Conservation (phyloP, 2,797 vertebrate genomes). For the Myiotriccus ornatus region DNA sequence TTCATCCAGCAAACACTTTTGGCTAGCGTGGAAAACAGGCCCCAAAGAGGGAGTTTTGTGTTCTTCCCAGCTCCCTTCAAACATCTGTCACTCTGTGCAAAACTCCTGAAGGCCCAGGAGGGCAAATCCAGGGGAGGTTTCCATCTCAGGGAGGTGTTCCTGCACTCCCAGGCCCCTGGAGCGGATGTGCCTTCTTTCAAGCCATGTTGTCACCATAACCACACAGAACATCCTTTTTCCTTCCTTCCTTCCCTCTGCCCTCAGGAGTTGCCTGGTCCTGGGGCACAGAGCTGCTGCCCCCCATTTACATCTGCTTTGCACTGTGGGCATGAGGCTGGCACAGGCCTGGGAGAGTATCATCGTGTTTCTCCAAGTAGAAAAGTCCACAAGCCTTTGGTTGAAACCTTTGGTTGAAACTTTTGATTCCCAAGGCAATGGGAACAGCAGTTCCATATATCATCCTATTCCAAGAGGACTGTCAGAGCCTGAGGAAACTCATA, state of each 20-base stretch:
- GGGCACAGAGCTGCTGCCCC: background rate
- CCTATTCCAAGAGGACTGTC: background rate
- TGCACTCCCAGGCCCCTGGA: background rate
- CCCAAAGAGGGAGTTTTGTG: background rate
- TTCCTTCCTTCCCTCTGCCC: no score
- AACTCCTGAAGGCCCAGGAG: background rate
- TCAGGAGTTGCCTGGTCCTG: background rate
- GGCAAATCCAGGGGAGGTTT: background rate
- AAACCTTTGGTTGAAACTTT: background rate
- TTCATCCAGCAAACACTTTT: background rate
- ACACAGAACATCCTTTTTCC: background rate
- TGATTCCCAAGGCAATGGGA: background rate
- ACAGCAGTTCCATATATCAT: background rate
- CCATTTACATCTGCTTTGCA: background rate
- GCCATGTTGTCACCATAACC: background rate
- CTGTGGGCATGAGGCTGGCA: accelerated
- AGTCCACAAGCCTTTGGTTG: background rate
- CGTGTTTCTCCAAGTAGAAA: background rate
- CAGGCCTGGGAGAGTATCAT: accelerated
- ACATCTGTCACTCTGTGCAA: accelerated
- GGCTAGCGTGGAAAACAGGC: background rate
- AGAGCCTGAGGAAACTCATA: background rate
- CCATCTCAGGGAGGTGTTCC: background rate
- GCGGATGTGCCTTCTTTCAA: background rate
- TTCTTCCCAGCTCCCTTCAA: background rate